Conservation (phyloP, 2,888 invertebrate genomes). For the Rhabditoides inermis region DNA sequence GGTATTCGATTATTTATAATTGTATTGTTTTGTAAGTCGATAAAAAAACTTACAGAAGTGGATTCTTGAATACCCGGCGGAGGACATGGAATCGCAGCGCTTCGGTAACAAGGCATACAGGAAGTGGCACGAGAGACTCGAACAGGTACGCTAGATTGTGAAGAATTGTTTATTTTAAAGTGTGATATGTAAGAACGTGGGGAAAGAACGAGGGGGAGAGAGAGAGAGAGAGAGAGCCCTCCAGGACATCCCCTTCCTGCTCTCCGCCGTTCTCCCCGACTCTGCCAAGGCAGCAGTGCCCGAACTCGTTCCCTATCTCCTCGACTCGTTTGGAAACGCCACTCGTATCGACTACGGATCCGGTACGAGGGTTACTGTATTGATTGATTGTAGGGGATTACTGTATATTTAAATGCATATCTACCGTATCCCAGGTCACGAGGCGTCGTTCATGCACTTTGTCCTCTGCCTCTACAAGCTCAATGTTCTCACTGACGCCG, state of each 20-base stretch:
- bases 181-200: not conserved
- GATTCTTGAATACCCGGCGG: conserved; percentile 38
- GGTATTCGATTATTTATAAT: conserved; percentile 13
- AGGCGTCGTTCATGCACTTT: conserved; percentile 89
- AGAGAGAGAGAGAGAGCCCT: too few species aligned
- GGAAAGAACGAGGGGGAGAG: too few species aligned
- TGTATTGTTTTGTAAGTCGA: conserved; percentile 1
- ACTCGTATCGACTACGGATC: conserved; percentile 98
- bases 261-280: conserved; percentile 21
- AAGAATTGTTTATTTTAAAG: conserved; percentile 1
- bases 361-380: too few species aligned
- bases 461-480: conserved; percentile 86
- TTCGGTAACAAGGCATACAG: conserved; percentile 91
- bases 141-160: conserved; percentile 56
- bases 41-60: conserved; percentile 22
- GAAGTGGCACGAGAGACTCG: conserved; percentile 69
- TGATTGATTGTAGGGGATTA: too few species aligned
- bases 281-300: conserved; percentile 59
- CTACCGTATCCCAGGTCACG: conserved; percentile 65
- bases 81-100: conserved; percentile 62
- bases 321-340: conserved; percentile 86
- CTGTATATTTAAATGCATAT: too few species aligned
- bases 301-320: conserved; percentile 76
- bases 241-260: conserved; percentile 18
- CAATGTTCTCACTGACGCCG: conserved; percentile 65